These are phyloP conservation scores for Onychomys leucogaster DNA, from an alignment of 2,797 vertebrate genomes.

Conservation along the genomic window DNA sequence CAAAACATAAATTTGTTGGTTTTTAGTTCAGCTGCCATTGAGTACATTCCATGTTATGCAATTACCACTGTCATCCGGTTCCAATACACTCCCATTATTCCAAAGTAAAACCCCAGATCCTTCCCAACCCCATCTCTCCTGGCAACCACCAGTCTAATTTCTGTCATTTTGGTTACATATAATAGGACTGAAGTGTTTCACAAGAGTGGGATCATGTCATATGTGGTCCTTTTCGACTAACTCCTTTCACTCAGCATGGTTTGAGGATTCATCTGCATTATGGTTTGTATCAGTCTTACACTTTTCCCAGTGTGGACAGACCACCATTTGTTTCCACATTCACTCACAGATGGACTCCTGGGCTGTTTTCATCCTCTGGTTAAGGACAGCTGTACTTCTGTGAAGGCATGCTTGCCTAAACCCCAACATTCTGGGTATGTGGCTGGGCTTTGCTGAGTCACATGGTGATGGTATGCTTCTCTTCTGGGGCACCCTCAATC, in stretches of 20 bases:
- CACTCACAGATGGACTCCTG: no score
- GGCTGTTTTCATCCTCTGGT: not conserved
- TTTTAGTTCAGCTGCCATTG: not conserved
- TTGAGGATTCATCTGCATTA: not conserved
- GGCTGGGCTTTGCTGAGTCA: not conserved
- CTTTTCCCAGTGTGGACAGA: not conserved
- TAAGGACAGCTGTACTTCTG: rapidly evolving
- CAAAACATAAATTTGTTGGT: not conserved
- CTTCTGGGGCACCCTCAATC: not conserved
- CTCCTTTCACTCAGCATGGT: not conserved
- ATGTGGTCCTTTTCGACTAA: not conserved
- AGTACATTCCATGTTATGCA: no score
- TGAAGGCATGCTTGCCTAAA: not conserved
- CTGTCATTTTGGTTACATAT: not conserved
- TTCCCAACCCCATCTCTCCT: not conserved
- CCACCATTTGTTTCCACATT: not conserved
- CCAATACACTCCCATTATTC: not conserved
- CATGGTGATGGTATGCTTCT: not conserved
- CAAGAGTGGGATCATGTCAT: not conserved
- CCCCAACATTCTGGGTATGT: not conserved
- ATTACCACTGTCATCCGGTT: not conserved
- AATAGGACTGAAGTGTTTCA: not conserved
- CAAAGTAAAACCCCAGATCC: not conserved
- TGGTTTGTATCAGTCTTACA: rapidly evolving
- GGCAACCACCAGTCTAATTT: not conserved